Base-by-base conservation (phyloP, 1,140 invertebrate genomes). In the Drosophila setifemur region DNA sequence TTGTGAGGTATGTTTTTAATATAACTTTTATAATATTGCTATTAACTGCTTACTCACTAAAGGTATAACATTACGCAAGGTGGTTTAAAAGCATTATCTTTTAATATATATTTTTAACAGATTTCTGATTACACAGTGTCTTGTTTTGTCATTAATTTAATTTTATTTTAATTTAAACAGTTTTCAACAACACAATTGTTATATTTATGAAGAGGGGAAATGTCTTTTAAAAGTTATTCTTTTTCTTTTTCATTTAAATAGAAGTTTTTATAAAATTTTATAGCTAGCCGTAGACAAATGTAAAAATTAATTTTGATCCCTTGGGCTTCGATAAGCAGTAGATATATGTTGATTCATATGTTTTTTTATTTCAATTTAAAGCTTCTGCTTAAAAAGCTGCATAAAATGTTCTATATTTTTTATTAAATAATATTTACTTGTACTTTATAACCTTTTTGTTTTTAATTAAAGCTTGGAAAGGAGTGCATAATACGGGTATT, bases 301-400 rank as follows among this genome's bases (percentile, higher is more conserved):
- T 52, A 52, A 66, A 67, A 52, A 5, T 43, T 66, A 35, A 42
- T 52, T n/a, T 67, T 67, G 63, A 52, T 67, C 63, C 63, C 63
- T 26, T 63, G 23, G 61, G 35, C 43, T 28, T 42, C 14, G 26
- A 28, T 33, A 40, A 42, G 35, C 21, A 50, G 7, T 28, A 21
- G 42, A 67, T 26, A 43, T 35, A 14, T 47, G 28, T 60, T n/a
- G n/a, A 16, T 25, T 45, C 35, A 31, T 53, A 21, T 40, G 25
- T 21, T 23, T 29, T 23, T 29, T 16, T 5, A 4, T 16, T 37
- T 45, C 25, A 25, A 29, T 33, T 42, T 31, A 33, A 55, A 60
- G 33, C 25, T 23, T 5, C 18, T 26, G 23, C n/a, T n/a, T 28
- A 16, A 9, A 26, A 44, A 16, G 9, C 26, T 26, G 12, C 12